Percentiles rank a stretch among this genome's conserved stretches.
phyloP scores from a whole-genome alignment of 2,888 invertebrate genomes.

The Ariolimax columbianus region DNA sequence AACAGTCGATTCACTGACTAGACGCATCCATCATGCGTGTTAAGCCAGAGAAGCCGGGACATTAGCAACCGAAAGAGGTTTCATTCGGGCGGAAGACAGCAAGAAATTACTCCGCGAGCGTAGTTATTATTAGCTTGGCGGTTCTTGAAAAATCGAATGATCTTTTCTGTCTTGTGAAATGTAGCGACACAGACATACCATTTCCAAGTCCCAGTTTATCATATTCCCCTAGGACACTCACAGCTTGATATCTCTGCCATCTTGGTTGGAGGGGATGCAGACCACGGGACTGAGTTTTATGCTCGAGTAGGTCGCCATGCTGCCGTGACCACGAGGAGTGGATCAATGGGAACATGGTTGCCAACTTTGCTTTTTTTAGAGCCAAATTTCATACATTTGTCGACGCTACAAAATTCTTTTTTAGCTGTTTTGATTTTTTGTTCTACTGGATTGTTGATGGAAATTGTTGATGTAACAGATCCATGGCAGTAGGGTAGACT shows the following conservation, averaged over 20 bases:
- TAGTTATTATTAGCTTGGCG: conserved; percentile 17
- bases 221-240: not conserved
- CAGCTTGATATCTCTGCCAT: conserved; percentile 5
- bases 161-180: conserved; percentile 18
- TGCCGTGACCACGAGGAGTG: no score
- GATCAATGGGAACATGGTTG: no score
- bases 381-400: no score
- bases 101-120: conserved; percentile 21
- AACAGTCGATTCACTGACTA: not conserved
- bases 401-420: no score
- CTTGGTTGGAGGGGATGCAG: not conserved
- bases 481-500: no score
- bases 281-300: not conserved
- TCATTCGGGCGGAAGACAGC: conserved; percentile 28
- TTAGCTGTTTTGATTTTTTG: no score
- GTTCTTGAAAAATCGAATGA: conserved; percentile 34
- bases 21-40: conserved; percentile 7
- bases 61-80: conserved; percentile 27
- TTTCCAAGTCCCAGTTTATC: not conserved
- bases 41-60: conserved; percentile 1
- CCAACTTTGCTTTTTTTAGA: no score
- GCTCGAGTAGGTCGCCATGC: not conserved
- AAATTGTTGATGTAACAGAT: no score
- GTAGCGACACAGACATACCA: conserved; percentile 10
- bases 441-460: no score